phyloP scores from a whole-genome alignment of 1,140 invertebrate genomes.

The Drosophila bipectinata region DNA sequence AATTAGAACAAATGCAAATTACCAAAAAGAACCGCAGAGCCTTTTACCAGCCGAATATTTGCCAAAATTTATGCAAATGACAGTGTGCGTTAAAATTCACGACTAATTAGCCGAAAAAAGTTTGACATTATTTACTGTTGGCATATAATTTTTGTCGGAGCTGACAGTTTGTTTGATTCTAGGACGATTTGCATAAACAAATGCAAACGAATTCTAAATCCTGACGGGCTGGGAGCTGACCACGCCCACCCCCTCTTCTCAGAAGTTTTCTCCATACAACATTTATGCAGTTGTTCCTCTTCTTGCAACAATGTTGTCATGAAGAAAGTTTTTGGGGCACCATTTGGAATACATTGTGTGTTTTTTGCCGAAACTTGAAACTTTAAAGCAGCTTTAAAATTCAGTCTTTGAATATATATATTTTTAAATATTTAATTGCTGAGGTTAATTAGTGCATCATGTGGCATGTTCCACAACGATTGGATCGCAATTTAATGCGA shows the following conservation, averaged over 20 bases:
- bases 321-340: slow-evolving; percentile 13
- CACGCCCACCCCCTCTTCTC: slow-evolving; percentile 34
- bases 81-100: slow-evolving; percentile 50
- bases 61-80: slow-evolving; percentile 65
- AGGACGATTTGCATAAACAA: slow-evolving; percentile 46
- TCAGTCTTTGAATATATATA: neutral
- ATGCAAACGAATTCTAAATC: slow-evolving; percentile 52
- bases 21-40: slow-evolving; percentile 19
- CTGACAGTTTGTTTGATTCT: slow-evolving; percentile 22
- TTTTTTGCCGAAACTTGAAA: neutral
- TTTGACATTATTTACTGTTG: slow-evolving; percentile 32
- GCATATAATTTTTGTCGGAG: slow-evolving; percentile 29
- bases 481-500: slow-evolving; percentile 23
- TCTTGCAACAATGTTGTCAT: slow-evolving; percentile 1
- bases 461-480: slow-evolving; percentile 24
- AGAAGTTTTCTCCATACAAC: slow-evolving; percentile 29
- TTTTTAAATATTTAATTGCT: slow-evolving; percentile 16
- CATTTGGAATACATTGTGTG: slow-evolving; percentile 2
- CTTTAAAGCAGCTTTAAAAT: slow-evolving; percentile 7
- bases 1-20: slow-evolving; percentile 63
- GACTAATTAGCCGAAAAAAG: slow-evolving; percentile 63
- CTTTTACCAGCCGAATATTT: slow-evolving; percentile 30
- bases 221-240: slow-evolving; percentile 6
- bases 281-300: slow-evolving; percentile 23
- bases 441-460: slow-evolving; percentile 19